These are phyloP conservation scores for Glossophaga mutica DNA, from an alignment of 2,797 vertebrate genomes.

Conservation along the genomic window DNA sequence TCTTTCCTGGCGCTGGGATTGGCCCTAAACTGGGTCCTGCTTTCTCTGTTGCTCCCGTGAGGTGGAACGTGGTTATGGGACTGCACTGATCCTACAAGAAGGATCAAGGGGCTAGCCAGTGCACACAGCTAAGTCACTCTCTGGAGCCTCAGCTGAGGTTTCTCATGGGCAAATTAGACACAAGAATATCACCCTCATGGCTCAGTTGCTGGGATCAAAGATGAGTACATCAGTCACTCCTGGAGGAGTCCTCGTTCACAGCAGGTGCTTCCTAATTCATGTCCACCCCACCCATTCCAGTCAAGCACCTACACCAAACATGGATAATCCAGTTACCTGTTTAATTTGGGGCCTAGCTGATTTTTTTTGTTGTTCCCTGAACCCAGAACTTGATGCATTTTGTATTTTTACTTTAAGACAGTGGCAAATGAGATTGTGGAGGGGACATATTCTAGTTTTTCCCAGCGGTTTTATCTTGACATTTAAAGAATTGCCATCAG, in stretches of 20 bases:
- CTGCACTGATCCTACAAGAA: neutral
- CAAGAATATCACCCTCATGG: neutral
- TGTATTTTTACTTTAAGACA: neutral
- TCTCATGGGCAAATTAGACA: neutral
- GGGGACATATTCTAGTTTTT: neutral
- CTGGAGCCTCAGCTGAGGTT: neutral
- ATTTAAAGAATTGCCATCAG: neutral
- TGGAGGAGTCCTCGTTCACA: neutral
- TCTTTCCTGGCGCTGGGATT: neutral
- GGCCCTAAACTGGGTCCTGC: neutral
- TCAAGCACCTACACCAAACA: neutral
- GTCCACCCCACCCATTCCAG: accelerated
- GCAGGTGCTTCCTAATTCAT: neutral
- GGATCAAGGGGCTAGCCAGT: neutral
- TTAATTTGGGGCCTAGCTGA: neutral
- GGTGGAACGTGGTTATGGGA: neutral
- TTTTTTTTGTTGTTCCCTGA: neutral
- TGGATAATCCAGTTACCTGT: neutral
- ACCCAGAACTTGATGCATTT: neutral
- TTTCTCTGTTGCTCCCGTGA: neutral
- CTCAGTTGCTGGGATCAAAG: neutral
- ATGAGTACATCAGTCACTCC: neutral
- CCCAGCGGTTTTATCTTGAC: neutral
- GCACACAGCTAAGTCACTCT: neutral
- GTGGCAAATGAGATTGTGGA: neutral